These are phyloP conservation scores for Spilogale gracilis DNA, from an alignment of 2,113 vertebrate species.

Conservation along the genomic window DNA sequence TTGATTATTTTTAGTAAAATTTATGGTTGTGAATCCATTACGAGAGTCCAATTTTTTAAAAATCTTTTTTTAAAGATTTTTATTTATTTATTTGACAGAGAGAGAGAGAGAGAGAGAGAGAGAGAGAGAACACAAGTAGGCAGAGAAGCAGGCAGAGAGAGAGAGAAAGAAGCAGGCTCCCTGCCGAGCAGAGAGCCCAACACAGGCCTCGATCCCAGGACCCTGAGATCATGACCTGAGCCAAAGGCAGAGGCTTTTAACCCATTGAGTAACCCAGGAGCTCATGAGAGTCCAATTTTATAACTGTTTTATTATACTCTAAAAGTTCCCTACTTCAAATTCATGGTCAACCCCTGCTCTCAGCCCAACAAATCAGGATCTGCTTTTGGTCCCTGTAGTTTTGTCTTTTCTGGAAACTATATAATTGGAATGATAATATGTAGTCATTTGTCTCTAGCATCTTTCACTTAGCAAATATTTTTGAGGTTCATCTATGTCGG, in stretches of 20 bases:
- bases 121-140: no score
- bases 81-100: no score
- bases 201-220: no score
- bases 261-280: no score
- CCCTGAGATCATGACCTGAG: no score
- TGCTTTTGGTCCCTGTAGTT: not conserved
- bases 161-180: no score
- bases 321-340: not conserved
- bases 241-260: no score
- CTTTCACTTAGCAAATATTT: not conserved
- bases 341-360: not conserved
- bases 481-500: not conserved
- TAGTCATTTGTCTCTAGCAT: not conserved
- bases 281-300: not conserved
- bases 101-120: no score
- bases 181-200: no score
- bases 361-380: not conserved
- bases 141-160: no score
- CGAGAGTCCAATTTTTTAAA: not conserved
- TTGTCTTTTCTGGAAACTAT: not conserved
- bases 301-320: not conserved
- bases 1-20: slow-evolving; percentile 5
- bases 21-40: not conserved
- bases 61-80: no score
- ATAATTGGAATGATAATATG: not conserved